These are phyloP conservation scores for Chionis minor DNA, from an alignment of 2,113 vertebrate genomes.

Conservation along the genomic window DNA sequence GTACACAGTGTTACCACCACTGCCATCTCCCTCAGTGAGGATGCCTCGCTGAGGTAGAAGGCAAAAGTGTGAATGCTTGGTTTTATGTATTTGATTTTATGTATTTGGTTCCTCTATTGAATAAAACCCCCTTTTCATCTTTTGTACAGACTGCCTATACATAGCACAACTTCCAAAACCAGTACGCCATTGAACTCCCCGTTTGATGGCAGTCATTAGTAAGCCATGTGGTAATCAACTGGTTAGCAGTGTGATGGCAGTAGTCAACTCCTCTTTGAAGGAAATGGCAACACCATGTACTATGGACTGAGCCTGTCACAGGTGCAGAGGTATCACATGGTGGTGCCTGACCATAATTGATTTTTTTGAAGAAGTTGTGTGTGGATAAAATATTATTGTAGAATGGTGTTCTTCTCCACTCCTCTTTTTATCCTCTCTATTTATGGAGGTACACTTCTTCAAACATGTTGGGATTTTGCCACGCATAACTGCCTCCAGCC, in stretches of 20 bases:
- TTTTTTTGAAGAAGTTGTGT: background rate
- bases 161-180: background rate
- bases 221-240: background rate
- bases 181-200: background rate
- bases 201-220: background rate
- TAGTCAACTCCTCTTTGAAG: background rate
- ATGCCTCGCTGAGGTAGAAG: background rate
- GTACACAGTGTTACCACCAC: background rate
- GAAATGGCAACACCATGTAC: background rate
- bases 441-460: background rate
- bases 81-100: background rate
- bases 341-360: background rate
- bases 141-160: background rate
- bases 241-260: background rate
- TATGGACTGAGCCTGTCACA: background rate
- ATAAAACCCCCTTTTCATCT: background rate
- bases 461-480: background rate
- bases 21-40: background rate
- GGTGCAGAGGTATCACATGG: background rate
- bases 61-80: background rate
- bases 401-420: background rate
- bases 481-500: background rate
- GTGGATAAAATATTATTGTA: background rate
- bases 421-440: background rate
- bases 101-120: background rate